These are phyloP conservation scores for Proctacanthus coquilletti DNA, from an alignment of 1,140 invertebrate species.

Conservation along the genomic window DNA sequence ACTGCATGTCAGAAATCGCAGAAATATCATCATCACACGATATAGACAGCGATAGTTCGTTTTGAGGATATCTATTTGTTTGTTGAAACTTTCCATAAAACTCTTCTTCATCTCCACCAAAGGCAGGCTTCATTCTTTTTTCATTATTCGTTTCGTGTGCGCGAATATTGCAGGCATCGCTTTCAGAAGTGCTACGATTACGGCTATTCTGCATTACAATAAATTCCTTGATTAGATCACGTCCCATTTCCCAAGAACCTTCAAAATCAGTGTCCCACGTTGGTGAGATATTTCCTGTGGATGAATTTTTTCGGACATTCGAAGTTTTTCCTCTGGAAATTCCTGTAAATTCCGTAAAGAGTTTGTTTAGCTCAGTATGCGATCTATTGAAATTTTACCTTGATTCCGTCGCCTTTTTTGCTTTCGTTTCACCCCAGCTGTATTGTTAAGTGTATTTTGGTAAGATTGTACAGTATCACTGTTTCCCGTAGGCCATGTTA, in stretches of 20 bases:
- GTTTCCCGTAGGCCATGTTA: slow-evolving; percentile 9
- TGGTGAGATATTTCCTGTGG: slow-evolving; percentile 4
- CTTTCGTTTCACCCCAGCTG: slow-evolving; percentile 10
- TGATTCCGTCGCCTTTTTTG: slow-evolving; percentile 12
- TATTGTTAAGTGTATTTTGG: slow-evolving; percentile 6
- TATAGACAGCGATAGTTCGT: not conserved
- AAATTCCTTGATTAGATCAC: slow-evolving; percentile 12
- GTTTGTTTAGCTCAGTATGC: not conserved
- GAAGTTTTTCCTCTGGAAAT: slow-evolving; percentile 8
- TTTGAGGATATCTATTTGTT: not conserved
- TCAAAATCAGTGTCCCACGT: slow-evolving; percentile 14
- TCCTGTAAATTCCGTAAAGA: slow-evolving; percentile 5
- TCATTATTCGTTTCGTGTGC: not conserved
- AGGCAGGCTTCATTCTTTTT: not conserved
- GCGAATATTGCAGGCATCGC: slow-evolving; percentile 4
- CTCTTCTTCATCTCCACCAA: not conserved
- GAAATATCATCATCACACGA: not conserved
- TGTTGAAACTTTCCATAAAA: slow-evolving; percentile 1
- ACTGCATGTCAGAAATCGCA: not conserved
- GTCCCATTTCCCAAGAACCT: slow-evolving; percentile 14
- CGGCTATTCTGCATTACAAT: slow-evolving; percentile 7
- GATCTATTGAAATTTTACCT: slow-evolving; percentile 6
- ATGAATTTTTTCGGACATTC: slow-evolving; percentile 8
- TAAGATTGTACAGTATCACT: not conserved
- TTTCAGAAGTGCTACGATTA: slow-evolving; percentile 12